Base-by-base conservation (phyloP, 1,140 invertebrate species). In the Diachasma alloeum region DNA sequence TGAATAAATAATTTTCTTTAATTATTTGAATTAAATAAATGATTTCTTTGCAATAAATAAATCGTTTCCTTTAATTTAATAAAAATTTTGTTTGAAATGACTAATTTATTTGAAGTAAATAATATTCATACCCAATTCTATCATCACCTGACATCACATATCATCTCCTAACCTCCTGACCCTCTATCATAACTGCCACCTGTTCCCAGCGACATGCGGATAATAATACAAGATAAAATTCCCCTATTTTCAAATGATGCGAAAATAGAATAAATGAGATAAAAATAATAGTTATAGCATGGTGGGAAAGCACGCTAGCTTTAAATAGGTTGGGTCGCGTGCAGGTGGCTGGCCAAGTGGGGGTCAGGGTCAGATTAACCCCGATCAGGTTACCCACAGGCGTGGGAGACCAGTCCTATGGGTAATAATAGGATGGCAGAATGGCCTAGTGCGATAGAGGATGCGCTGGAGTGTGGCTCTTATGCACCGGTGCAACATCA, bases 341-440 rank as follows among this genome's bases (percentile, higher is more conserved):
- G 82, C 81, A 83, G 82, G 80, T 83, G 82, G 70, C 48, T 67
- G 59, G 68, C 46, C 66, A 76, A 80, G 81, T 80, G 79, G 84
- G 84, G 87, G 87, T 89, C 87, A 89, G 85, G 87, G 87, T 86
- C 87, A 86, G 86, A 88, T 89, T 88, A 88, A 89, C 86, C 87
- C 87, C 85, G 87, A 88, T 87, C 87, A 86, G 82, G 85, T 89
- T 88, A 87, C 88, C 83, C 82, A 19, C 82, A 78, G 83, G 87
- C 88, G 88, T 89, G 88, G 88, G 88, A 89, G 88, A 88, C 87
- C 81, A 86, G 76, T 83, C 82, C 80, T 78, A 79, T 78, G 75
- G 77, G 81, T 86, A 88, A 89, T 88, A 88, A 88, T 87, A 88
- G 87, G 86, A 88, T 86, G 86, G 80, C 69, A 75, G 36, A 73